phyloP scores from a whole-genome alignment of 2,797 vertebrate species.

The Thunnus albacares region DNA sequence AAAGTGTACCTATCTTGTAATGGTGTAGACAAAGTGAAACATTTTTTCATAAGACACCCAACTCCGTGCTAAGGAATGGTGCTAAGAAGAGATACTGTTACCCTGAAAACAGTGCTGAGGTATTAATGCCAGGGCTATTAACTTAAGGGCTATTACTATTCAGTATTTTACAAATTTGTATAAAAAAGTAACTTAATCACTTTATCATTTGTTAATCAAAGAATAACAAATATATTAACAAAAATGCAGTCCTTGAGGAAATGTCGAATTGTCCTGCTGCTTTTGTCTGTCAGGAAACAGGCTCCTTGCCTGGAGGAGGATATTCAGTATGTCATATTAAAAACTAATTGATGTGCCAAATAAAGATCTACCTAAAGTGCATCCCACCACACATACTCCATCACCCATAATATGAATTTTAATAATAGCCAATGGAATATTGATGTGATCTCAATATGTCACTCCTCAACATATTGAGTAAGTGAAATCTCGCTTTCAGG shows the following conservation, averaged over 20 bases:
- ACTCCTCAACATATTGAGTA: constrained; percentile 39
- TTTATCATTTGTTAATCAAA: constrained; percentile 1
- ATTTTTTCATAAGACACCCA: background rate
- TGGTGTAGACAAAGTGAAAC: background rate
- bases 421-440: constrained; percentile 65
- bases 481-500: constrained; percentile 38
- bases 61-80: background rate
- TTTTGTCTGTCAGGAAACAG: constrained; percentile 3
- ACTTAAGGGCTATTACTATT: background rate
- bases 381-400: constrained; percentile 8
- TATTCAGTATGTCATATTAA: constrained; percentile 40
- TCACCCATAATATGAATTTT: constrained; percentile 52
- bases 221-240: background rate
- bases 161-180: background rate
- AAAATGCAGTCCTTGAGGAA: background rate
- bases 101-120: background rate
- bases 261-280: constrained; percentile 12
- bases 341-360: constrained; percentile 63
- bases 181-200: background rate
- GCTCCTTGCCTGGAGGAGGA: constrained; percentile 1
- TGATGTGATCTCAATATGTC: constrained; percentile 68
- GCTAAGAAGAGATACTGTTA: background rate
- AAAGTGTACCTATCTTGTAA: background rate
- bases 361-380: constrained; percentile 22
- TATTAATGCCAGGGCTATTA: background rate